These are phyloP conservation scores for Tenualosa thibaudeaui DNA, from an alignment of 2,797 vertebrate species.

Conservation along the genomic window DNA sequence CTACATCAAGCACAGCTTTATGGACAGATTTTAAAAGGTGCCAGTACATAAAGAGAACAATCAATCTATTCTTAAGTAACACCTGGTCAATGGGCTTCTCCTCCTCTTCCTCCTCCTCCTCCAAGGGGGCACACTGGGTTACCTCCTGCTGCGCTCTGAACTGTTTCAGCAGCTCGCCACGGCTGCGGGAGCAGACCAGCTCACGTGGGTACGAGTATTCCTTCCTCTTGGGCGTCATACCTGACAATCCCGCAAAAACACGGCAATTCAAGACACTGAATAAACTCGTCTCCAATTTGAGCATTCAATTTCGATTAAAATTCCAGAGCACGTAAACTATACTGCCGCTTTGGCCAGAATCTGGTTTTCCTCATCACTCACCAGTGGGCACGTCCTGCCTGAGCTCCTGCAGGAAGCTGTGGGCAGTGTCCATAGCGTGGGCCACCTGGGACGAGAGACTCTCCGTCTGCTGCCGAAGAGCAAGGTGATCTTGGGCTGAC, in stretches of 20 bases:
- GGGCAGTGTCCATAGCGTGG: constrained; percentile 67
- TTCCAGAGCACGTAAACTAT: not conserved
- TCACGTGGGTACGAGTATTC: constrained; percentile 81
- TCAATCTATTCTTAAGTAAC: not conserved
- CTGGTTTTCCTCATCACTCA: constrained; percentile 48
- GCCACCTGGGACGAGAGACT: constrained; percentile 68
- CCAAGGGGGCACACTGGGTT: constrained; percentile 53
- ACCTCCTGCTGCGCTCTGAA: constrained; percentile 74
- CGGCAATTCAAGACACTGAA: not conserved
- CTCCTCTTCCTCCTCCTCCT: constrained; percentile 49
- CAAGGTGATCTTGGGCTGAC: constrained; percentile 61
- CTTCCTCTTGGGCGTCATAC: constrained; percentile 86
- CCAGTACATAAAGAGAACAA: not conserved
- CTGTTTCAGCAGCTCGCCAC: constrained; percentile 77
- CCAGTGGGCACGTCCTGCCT: constrained; percentile 86
- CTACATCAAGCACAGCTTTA: not conserved
- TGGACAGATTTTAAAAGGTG: not conserved
- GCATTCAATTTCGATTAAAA: too few relatives aligned
- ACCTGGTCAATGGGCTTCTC: constrained; percentile 51
- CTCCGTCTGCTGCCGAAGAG: constrained; percentile 65
- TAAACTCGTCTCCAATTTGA: too few relatives aligned
- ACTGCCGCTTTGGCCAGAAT: not conserved
- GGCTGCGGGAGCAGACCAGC: constrained; percentile 73
- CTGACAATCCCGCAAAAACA: constrained; percentile 63
- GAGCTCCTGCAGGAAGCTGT: constrained; percentile 83